Evolutionary conservation across 2,888 invertebrate genomes (phyloP), one percentile per base, ranked within the genome.

Genomic region (Nudaria mundana): DNA sequence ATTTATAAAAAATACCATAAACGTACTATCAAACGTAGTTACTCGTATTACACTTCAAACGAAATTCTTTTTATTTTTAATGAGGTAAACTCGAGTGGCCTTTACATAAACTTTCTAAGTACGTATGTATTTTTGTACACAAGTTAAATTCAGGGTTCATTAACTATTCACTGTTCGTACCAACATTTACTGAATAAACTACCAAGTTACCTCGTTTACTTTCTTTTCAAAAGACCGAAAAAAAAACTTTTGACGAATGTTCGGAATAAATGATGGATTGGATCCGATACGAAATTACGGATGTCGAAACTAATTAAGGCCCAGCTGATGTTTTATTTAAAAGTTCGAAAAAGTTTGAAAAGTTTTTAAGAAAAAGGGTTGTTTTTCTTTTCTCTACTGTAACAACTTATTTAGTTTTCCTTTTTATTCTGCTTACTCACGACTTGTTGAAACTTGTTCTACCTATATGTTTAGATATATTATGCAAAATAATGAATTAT

Each of bases 261-360:
- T 22, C 43, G 12, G 56, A 60, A 56, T 56, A 48, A 56, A 32
- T 45, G 56, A 59, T 55, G 37, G 48, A 30, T 10, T 10, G 13
- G n/a, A 3, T n/a, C n/a, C 20, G 23, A 36, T 28, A 6, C 22
- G 11, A 26, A 39, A 35, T 54, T 37, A 32, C 23, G 22, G 30
- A 33, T 7, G 16, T 7, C 25, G 10, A 11, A 25, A 26, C 25
- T 34, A 40, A 45, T 40, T 40, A 30, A 14, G 25, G 6, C 7
- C 13, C 36, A 37, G 20, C 33, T 40, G 37, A 40, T 40, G 40
- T 31, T 34, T 35, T 40, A 37, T 30, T 42, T 16, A 8, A 22
- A 35, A 37, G 33, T 42, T 42, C 25, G 32, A 6, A n/a, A n/a
- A n/a, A n/a, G n/a, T n/a, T n/a, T n/a, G n/a, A n/a, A n/a, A n/a